Conservation (phyloP, 2,888 invertebrate species). For the Catocala nupta region DNA sequence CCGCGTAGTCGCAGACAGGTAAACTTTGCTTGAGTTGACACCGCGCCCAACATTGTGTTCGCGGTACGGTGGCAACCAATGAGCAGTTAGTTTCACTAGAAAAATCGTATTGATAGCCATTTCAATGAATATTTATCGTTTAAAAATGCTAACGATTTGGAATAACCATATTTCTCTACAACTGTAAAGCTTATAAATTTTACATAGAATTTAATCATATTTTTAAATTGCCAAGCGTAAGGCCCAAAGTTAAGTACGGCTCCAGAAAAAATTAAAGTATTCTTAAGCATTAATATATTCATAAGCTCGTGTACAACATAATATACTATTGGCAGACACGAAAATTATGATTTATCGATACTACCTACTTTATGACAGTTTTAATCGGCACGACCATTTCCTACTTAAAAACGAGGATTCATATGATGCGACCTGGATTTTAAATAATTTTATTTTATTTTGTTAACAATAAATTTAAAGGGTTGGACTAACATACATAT, state of each 20-base stretch:
- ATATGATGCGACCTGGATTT: slow-evolving; percentile 54
- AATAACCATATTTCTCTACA: not conserved
- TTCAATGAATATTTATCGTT: slow-evolving; percentile 37
- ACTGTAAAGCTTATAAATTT: too few species aligned
- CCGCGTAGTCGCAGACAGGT: slow-evolving; percentile 64
- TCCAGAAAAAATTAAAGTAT: not conserved
- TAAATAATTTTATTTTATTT: slow-evolving; percentile 15
- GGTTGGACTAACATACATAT: slow-evolving; percentile 60
- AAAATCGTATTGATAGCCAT: slow-evolving; percentile 31
- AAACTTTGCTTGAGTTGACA: slow-evolving; percentile 60
- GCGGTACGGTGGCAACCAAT: slow-evolving; percentile 28
- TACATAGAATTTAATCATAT: too few species aligned
- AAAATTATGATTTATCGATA: slow-evolving; percentile 57
- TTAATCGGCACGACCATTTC: slow-evolving; percentile 56
- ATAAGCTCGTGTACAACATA: not conserved
- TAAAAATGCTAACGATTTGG: slow-evolving; percentile 30
- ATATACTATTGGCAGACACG: slow-evolving; percentile 43
- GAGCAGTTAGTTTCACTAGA: slow-evolving; percentile 24
- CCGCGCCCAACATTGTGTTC: slow-evolving; percentile 49
- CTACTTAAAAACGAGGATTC: slow-evolving; percentile 46
- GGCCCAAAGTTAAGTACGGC: too few species aligned
- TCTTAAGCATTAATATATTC: not conserved
- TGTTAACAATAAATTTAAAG: slow-evolving; percentile 55
- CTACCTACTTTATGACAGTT: slow-evolving; percentile 52
- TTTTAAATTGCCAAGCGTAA: too few species aligned